A percentile compares a stretch with the other conserved stretches of the same genome.
These are phyloP conservation scores for Hetaerina titia DNA, from an alignment of 2,888 invertebrate genomes.

Conservation along the genomic window DNA sequence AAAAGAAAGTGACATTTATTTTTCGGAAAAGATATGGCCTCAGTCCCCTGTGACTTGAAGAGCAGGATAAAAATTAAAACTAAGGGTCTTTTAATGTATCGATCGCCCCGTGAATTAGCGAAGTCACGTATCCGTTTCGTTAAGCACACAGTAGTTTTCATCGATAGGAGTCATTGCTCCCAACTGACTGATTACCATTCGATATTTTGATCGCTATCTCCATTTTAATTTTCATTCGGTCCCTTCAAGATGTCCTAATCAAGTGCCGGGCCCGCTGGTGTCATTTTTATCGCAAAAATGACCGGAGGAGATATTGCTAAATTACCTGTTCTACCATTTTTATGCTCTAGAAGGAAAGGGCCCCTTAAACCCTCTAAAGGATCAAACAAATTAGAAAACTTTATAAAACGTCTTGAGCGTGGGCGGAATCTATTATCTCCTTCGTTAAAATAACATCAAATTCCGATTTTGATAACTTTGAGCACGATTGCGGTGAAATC, in stretches of 20 bases:
- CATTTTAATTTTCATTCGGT: neutral
- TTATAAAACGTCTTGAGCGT: neutral
- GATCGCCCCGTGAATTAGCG: neutral
- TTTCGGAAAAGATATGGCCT: neutral
- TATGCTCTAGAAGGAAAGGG: neutral
- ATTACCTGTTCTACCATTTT: constrained; percentile 4
- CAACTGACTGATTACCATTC: neutral
- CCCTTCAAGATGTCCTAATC: neutral
- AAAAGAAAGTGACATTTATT: neutral
- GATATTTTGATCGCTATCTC: neutral
- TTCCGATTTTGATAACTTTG: neutral
- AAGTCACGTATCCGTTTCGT: constrained; percentile 35
- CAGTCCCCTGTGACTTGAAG: neutral
- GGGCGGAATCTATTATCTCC: neutral
- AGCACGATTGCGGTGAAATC: neutral
- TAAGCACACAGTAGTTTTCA: neutral
- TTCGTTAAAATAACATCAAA: neutral
- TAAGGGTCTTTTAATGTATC: neutral
- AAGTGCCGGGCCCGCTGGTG: neutral
- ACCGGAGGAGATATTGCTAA: neutral
- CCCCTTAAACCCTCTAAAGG: neutral
- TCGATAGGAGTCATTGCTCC: constrained; percentile 13
- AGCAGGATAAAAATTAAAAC: neutral
- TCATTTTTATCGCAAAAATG: neutral
- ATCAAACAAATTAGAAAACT: neutral